These are phyloP conservation scores for Cathartes aura DNA, from an alignment of 2,113 vertebrate genomes.

Conservation along the genomic window DNA sequence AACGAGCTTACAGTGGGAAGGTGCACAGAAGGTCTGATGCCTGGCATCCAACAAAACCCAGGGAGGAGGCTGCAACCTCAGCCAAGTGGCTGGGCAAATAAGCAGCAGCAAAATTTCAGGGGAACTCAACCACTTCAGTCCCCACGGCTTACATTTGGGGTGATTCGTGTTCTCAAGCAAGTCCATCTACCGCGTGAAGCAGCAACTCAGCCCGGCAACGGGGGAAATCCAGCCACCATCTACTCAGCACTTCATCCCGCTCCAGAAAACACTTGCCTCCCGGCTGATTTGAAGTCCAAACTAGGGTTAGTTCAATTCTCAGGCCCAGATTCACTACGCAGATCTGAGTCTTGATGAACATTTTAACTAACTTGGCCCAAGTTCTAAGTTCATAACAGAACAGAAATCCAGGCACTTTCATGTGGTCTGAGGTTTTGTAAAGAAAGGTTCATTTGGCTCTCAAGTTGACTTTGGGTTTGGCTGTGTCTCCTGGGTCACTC, in stretches of 20 bases:
- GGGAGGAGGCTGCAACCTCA: not conserved
- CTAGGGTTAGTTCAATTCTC: not conserved
- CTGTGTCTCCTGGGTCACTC: not conserved
- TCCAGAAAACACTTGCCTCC: not conserved
- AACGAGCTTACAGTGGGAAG: not conserved
- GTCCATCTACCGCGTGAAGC: fast-evolving
- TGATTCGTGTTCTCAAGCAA: not conserved
- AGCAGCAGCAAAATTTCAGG: not conserved
- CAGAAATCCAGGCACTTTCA: conserved; percentile 5
- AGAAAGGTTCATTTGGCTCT: conserved; percentile 49
- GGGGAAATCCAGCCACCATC: not conserved
- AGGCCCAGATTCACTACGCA: not conserved
- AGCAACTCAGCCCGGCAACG: fast-evolving
- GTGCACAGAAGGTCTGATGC: not conserved
- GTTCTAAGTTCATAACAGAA: not conserved
- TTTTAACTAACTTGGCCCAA: conserved; percentile 40
- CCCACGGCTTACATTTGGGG: not conserved
- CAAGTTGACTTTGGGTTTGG: conserved; percentile 3
- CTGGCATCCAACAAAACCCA: not conserved
- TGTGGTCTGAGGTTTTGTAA: conserved; percentile 67
- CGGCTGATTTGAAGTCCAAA: not conserved
- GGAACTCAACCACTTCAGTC: not conserved
- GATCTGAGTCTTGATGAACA: not conserved
- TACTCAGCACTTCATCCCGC: not conserved
- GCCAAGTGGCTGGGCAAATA: not conserved